Evolutionary conservation across 2,797 vertebrate species (phyloP), one percentile per base, ranked within the genome.

Genomic region (Pelodytes ibericus): DNA sequence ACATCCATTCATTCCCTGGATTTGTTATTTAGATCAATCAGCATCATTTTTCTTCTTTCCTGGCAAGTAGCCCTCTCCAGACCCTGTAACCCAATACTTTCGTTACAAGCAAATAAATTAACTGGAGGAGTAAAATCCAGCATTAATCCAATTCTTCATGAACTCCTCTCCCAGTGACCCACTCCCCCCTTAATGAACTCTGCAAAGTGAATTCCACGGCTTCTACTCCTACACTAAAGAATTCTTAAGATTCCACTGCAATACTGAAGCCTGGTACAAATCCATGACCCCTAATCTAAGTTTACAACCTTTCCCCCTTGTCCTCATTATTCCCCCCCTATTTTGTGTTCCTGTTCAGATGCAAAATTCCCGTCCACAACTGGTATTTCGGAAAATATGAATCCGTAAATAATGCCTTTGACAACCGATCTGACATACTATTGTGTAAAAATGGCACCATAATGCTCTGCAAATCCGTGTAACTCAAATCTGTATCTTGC

Each of bases 161-260:
- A 31, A 58, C 66, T 76, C 41, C 64, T 65, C 73, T 70, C 68
- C 36, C 39, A 11, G 13, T 71, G 68, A 71, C 75, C 68, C 47
- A 20, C 74, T 69, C 58, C 44, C 73, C 49, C 57, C 56, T 30
- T 44, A 22, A 59, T 63, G 44, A 58, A 56, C 68, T 44, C 24
- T 39, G 62, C 62, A 58, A 62, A 78, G 56, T 61, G 41, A 72
- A 72, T 72, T 66, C 41, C 75, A 53, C 11, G 24, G 39, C 75
- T 44, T 33, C 36, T 53, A 53, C 75, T 67, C 75, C 69, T 68
- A 78, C 75, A 78, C 63, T 29, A 59, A 20, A 20, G 53, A 36
- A 78, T 78, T 72, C 75, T 41, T 56, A 5, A 51, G 24, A 78
- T 78, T 72, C 75, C 70, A 67, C 59, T 60, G 16, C 44, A 59